Conservation (phyloP, 2,888 invertebrate species). For the Meteorus colon region DNA sequence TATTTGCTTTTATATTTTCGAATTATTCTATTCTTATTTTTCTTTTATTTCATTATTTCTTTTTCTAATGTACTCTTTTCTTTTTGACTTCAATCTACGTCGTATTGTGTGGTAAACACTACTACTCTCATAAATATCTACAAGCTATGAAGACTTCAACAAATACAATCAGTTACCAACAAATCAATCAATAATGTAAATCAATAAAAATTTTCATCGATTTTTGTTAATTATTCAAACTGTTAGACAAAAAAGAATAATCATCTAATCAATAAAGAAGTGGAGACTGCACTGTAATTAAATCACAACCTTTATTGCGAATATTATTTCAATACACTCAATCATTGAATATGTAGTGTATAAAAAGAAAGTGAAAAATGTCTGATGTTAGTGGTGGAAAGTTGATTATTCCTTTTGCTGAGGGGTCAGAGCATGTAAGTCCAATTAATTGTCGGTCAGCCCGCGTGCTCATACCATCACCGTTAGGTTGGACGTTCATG, state of each 20-base stretch:
- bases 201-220: no score
- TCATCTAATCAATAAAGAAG: no score
- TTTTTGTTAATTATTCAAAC: no score
- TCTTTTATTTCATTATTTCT: background rate
- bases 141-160: background rate
- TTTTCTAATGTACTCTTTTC: slow-evolving; percentile 3
- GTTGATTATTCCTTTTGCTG: slow-evolving; percentile 32
- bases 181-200: background rate
- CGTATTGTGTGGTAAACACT: background rate
- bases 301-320: no score
- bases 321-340: no score
- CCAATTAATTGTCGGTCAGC: slow-evolving; percentile 64
- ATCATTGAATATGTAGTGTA: background rate
- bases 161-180: slow-evolving; percentile 40
- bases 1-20: slow-evolving; percentile 27
- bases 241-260: no score
- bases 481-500: slow-evolving; percentile 57
- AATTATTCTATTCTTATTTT: slow-evolving; percentile 22
- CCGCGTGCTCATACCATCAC: slow-evolving; percentile 48
- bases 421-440: slow-evolving; percentile 53
- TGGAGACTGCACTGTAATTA: no score
- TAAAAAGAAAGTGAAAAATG: slow-evolving; percentile 26
- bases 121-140: slow-evolving; percentile 38
- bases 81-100: background rate
- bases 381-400: slow-evolving; percentile 10